Evolutionary conservation across 1,140 invertebrate genomes (phyloP), one percentile per base, ranked within the genome.

Genomic region (Artemia franciscana): DNA sequence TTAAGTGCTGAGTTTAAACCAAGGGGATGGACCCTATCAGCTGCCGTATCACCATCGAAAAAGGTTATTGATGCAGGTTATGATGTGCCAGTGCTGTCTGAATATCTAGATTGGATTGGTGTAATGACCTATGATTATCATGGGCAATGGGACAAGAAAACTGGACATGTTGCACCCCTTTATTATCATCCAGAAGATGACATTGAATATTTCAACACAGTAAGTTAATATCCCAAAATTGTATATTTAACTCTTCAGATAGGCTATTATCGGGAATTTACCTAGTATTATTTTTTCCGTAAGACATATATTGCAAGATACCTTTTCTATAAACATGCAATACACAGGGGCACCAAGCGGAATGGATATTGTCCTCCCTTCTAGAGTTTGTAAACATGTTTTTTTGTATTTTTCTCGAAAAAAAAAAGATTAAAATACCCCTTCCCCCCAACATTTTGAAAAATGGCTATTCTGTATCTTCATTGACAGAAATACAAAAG

Each of bases 141-240:
- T 67, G 88, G 88, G 0, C 83, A 88, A 67, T 91, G 88, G 88
- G 88, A 91, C 68, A 88, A 88, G 68, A 82, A 83, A 68, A 91
- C 88, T 1, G 88, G 88, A 5, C 88, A 91, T 69, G 81, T 88
- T 2, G 84, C 88, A 1, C 88, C 88, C 0, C 80, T 91, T 71
- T 90, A 87, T 63, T 74, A 74, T 4, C 76, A 82, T 62, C 81
- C 83, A 1, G 80, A 81, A 39, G 86, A 89, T 70, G 75, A 77
- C 60, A 82, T 84, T 68, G 78, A 77, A 28, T 84, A 82, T 24
- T 86, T 88, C 68, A 90, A 90, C 74, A 80, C 81, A 24, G 81
- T 82, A 76, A 72, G 73, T 73, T 60, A 79, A 81, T 24, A 89
- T 84, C n/a, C n/a, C n/a, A n/a, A n/a, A n/a, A n/a, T n/a, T n/a